phyloP scores from a whole-genome alignment of 2,797 vertebrate genomes.

The Rhyacichthys aspro region DNA sequence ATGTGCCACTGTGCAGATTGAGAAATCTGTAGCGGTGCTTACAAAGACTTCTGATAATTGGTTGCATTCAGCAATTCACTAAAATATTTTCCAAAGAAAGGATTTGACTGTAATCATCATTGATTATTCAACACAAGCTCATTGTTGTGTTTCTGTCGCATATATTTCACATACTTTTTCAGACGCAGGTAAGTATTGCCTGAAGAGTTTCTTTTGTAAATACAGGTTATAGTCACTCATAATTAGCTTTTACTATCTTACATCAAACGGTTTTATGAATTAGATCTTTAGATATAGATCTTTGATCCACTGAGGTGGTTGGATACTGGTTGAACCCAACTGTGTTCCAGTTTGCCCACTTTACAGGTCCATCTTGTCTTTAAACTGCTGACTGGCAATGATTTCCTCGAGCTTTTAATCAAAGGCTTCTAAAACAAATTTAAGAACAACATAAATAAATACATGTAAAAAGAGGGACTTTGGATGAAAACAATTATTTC shows the following conservation, averaged over 20 bases:
- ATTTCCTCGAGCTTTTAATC: too few relatives aligned
- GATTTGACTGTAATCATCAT: constrained; percentile 7
- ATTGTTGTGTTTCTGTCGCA: neutral
- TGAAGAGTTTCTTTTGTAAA: neutral
- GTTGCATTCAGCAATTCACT: constrained; percentile 14
- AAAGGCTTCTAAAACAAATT: too few relatives aligned
- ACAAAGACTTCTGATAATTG: constrained; percentile 7
- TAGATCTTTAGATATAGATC: too few relatives aligned
- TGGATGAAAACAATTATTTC: too few relatives aligned
- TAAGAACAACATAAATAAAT: constrained; percentile 20
- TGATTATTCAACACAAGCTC: neutral
- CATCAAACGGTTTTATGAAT: neutral
- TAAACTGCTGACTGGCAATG: too few relatives aligned
- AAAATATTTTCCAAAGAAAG: neutral
- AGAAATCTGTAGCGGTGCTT: constrained; percentile 15
- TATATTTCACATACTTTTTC: neutral
- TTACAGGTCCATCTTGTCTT: too few relatives aligned
- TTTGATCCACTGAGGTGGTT: too few relatives aligned
- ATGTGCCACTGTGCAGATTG: constrained; percentile 4
- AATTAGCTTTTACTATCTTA: neutral
- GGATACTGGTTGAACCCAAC: too few relatives aligned
- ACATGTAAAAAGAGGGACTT: neutral
- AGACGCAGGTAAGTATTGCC: too few relatives aligned
- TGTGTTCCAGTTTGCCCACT: too few relatives aligned
- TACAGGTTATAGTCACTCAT: constrained; percentile 1